Evolutionary conservation across 2,113 vertebrate species (phyloP).

Genomic region (Cyanoderma ruficeps): DNA sequence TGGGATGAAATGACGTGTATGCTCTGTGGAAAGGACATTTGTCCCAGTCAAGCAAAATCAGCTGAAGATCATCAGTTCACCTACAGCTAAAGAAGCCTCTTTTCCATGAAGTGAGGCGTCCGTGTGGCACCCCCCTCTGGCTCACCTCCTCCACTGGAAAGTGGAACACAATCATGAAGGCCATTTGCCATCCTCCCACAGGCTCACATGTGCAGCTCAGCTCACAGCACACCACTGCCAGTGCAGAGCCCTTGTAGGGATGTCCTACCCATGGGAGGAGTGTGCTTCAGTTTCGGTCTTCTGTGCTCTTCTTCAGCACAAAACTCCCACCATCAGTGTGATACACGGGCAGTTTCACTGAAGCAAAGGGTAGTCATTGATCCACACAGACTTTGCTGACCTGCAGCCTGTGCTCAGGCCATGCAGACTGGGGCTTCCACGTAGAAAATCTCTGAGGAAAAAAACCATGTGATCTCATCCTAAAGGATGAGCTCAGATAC

Average conservation of each 20-base stretch:
- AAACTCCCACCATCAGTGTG: not conserved
- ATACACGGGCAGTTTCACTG: fast-evolving
- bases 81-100: not conserved
- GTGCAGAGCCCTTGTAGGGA: not conserved
- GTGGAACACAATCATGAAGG: not conserved
- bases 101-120: not conserved
- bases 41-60: not conserved
- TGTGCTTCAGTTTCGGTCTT: not conserved
- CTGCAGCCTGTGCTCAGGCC: not conserved
- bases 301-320: not conserved
- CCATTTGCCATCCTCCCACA: not conserved
- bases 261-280: not conserved
- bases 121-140: not conserved
- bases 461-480: not conserved
- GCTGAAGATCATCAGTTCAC: not conserved
- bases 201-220: not conserved
- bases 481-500: not conserved
- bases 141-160: not conserved
- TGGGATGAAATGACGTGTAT: fast-evolving
- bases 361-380: not conserved
- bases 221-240: not conserved
- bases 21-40: not conserved
- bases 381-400: not conserved
- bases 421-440: not conserved
- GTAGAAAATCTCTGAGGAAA: not conserved